These are phyloP conservation scores for Tenrec ecaudatus DNA, from an alignment of 2,113 vertebrate genomes.

Conservation along the genomic window DNA sequence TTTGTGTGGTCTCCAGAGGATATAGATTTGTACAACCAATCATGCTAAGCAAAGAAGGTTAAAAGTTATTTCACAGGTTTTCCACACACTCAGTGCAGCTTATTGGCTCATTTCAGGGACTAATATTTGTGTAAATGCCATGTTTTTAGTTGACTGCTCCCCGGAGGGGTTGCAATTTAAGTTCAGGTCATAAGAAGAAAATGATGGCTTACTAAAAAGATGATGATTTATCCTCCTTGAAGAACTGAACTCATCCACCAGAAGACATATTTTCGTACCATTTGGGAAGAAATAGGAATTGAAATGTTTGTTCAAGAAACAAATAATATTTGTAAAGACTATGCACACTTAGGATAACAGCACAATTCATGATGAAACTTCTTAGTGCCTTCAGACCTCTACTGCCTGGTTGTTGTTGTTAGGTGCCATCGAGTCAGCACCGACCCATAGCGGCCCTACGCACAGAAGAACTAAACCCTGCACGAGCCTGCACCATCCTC, in stretches of 20 bases:
- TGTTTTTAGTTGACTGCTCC: slow-evolving; percentile 58
- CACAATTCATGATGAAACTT: not conserved
- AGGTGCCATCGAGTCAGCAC: no score
- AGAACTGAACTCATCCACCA: not conserved
- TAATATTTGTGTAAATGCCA: slow-evolving; percentile 70
- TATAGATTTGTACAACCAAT: slow-evolving; percentile 62
- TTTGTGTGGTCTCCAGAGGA: slow-evolving; percentile 18
- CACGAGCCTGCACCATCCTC: no score
- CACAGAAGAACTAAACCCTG: no score
- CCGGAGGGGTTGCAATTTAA: slow-evolving; percentile 32
- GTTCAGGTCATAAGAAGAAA: slow-evolving; percentile 59
- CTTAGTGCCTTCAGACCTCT: not conserved
- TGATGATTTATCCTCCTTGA: slow-evolving; percentile 27
- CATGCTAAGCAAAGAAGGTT: slow-evolving; percentile 66
- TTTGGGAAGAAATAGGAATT: not conserved
- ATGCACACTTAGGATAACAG: not conserved
- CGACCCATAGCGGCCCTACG: no score
- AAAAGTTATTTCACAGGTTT: slow-evolving; percentile 67
- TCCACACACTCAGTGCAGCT: slow-evolving; percentile 38
- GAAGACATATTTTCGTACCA: slow-evolving; percentile 24
- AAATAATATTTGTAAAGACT: slow-evolving; percentile 4
- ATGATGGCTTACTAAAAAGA: slow-evolving; percentile 4
- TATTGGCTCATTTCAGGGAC: slow-evolving; percentile 51
- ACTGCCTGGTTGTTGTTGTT: no score
- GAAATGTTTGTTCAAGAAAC: not conserved